Conservation (phyloP, 2,888 invertebrate genomes). For the Tuberolachnus salignus region DNA sequence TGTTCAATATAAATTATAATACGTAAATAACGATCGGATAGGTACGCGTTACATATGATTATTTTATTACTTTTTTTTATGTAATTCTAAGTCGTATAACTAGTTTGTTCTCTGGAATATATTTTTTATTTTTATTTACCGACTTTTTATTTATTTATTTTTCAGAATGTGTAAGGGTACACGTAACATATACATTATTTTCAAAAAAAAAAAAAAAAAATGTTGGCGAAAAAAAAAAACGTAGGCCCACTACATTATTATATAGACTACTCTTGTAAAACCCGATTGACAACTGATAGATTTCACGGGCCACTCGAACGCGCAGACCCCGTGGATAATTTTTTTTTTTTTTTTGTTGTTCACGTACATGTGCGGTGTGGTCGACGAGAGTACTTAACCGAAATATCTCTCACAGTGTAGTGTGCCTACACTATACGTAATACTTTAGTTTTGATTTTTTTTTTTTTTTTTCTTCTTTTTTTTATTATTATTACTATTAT, state of each 20-base stretch:
- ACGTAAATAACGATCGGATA: too few species aligned
- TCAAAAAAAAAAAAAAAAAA: slow-evolving; percentile 1
- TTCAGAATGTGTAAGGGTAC: background rate
- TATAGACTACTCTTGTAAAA: slow-evolving; percentile 11
- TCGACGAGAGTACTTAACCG: slow-evolving; percentile 41
- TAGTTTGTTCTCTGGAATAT: too few species aligned
- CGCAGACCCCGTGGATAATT: slow-evolving; percentile 18
- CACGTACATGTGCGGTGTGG: slow-evolving; percentile 1
- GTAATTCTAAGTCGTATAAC: background rate
- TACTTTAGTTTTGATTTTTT: slow-evolving; percentile 1
- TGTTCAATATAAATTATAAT: too few species aligned
- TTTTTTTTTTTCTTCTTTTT: too few species aligned
- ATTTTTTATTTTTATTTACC: background rate
- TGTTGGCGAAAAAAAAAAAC: slow-evolving; percentile 7
- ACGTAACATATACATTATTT: slow-evolving; percentile 19
- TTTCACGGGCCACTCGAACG: slow-evolving; percentile 47
- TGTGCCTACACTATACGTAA: background rate
- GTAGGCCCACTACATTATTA: too few species aligned
- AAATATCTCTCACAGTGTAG: slow-evolving; percentile 23
- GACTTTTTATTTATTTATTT: background rate
- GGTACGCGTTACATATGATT: too few species aligned
- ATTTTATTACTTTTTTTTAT: too few species aligned
- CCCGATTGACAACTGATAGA: slow-evolving; percentile 55
- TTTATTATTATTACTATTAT: too few species aligned
- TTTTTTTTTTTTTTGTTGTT: slow-evolving; percentile 34